Evolutionary conservation across 1,140 invertebrate genomes (phyloP), one percentile per base, ranked within the genome.

Genomic region (Colletes gigas): DNA sequence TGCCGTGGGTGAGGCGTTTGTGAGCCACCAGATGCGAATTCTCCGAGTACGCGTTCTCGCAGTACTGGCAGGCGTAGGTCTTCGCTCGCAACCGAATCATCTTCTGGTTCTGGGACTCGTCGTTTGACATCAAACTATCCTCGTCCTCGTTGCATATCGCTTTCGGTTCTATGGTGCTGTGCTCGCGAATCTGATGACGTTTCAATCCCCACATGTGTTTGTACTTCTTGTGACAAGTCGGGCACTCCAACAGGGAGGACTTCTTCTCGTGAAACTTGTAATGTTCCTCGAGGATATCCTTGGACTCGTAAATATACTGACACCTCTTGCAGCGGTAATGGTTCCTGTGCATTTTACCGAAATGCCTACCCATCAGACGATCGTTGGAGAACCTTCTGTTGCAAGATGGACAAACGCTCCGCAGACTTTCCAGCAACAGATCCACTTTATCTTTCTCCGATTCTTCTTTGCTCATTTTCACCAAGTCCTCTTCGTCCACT

Each of bases 201-300:
- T 93, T 93, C 90, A 94, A 89, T 0, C 93, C 93, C 52, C 91
- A 89, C 81, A 92, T 90, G 1, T 93, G 90, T 62, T 92, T 94
- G 1, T 94, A 90, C 71, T 94, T 93, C 74, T 92, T 89, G 68
- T 94, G 93, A 71, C 94, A 94, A 2, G 91, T 41, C 1, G 62
- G 4, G 19, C 89, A 90, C 55, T 85, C 78, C 41, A 88, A 85
- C 39, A 83, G 88, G 3, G 8, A 10, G 3, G 50, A 50, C 10
- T 83, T 59, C 0, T 57, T 80, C 15, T 72, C 78, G 60, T 90
- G 89, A 4, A 82, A 88, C 19, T 84, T 89, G 12, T 66, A 72
- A n/a, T 90, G 88, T 10, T 85, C 68, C 21, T 86, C 83, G 6
- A 90, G 54, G 0, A 52, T 60, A 3, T 62, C 52, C 2, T 76